phyloP scores from a whole-genome alignment of 2,888 invertebrate genomes.

The Bembecia ichneumoniformis region DNA sequence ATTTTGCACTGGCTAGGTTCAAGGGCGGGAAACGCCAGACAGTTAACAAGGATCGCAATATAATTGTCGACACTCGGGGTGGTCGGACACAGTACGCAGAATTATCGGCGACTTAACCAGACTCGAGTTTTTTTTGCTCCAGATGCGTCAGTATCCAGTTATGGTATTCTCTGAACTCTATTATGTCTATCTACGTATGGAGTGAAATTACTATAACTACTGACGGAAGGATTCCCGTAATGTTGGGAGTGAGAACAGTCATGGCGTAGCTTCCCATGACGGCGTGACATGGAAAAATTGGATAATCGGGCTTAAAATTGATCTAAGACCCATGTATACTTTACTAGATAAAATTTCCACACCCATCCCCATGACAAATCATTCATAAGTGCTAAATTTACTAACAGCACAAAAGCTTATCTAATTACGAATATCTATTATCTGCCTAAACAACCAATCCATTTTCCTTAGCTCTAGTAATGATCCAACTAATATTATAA shows the following conservation, averaged over 20 bases:
- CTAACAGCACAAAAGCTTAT: no score
- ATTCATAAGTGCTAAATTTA: no score
- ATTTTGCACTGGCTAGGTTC: background rate
- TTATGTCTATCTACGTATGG: background rate
- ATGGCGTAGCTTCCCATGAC: background rate
- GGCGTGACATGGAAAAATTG: background rate
- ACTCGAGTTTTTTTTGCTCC: constrained; percentile 19
- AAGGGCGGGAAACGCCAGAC: background rate
- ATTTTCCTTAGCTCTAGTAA: no score
- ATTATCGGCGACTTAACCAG: constrained; percentile 21
- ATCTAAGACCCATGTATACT: background rate
- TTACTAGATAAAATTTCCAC: no score
- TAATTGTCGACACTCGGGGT: constrained; percentile 9
- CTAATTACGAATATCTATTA: no score
- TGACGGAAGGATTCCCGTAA: background rate
- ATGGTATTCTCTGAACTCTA: background rate
- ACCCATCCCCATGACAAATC: no score
- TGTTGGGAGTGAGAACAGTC: background rate
- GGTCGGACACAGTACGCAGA: constrained; percentile 15
- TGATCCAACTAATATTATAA: no score
- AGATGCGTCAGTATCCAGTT: constrained; percentile 20
- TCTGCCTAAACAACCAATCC: no score
- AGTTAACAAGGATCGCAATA: constrained; percentile 12
- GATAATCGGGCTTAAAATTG: background rate
- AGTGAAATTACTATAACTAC: background rate